Conservation (phyloP, 2,888 invertebrate species). For the Eupsilia transversa region DNA sequence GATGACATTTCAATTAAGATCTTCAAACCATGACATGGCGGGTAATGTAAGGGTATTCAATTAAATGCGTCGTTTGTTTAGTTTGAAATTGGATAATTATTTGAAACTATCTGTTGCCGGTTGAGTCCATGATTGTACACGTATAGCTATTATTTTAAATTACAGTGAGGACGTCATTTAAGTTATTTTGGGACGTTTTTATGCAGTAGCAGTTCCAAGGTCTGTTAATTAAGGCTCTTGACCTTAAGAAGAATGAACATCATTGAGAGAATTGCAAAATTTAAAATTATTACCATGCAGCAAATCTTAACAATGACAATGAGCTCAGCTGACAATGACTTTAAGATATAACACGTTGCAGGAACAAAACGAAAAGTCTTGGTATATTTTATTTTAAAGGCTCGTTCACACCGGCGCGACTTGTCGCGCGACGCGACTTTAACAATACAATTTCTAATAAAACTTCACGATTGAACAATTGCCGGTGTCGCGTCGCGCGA, state of each 20-base stretch:
- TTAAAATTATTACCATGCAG: conserved; percentile 6
- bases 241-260: conserved; percentile 37
- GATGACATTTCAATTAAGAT: conserved; percentile 41
- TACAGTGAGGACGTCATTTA: conserved; percentile 41
- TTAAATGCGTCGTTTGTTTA: conserved; percentile 40
- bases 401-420: too few relatives aligned
- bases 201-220: conserved; percentile 43
- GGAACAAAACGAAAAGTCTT: not conserved
- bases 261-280: conserved; percentile 2
- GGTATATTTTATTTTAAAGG: conserved; percentile 11
- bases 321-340: conserved; percentile 19
- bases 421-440: too few relatives aligned
- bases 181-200: conserved; percentile 59
- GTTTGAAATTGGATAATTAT: conserved; percentile 58
- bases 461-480: too few relatives aligned
- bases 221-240: conserved; percentile 24
- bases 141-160: conserved; percentile 55
- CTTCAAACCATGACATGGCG: conserved; percentile 11
- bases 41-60: conserved; percentile 44
- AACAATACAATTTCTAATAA: too few relatives aligned
- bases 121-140: conserved; percentile 37
- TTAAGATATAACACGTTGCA: conserved; percentile 16
- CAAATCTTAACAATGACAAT: conserved; percentile 23
- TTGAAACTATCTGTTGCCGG: conserved; percentile 37
- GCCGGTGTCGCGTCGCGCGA: too few relatives aligned